These are phyloP conservation scores for Nettapus auritus DNA, from an alignment of 2,113 vertebrate genomes.

Conservation along the genomic window DNA sequence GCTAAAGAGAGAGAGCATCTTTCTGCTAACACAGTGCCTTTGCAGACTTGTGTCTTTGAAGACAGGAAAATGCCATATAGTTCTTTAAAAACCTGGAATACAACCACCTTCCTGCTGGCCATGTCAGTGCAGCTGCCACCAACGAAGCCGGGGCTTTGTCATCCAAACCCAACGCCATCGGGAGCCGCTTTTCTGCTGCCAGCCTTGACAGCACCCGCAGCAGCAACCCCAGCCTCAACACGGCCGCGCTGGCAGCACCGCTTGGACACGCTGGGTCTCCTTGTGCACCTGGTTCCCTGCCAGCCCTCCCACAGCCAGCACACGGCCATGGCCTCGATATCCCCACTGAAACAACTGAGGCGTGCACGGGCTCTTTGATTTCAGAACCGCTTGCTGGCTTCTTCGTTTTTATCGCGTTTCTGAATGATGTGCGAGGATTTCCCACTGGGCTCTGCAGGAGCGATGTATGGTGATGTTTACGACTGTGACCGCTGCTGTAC, in stretches of 20 bases:
- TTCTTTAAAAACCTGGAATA: background rate
- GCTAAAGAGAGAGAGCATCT: background rate
- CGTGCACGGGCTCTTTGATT: rapidly evolving
- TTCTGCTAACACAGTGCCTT: background rate
- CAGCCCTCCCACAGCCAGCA: background rate
- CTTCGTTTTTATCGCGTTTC: background rate
- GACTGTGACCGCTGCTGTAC: background rate
- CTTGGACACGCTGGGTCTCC: background rate
- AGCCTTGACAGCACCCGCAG: rapidly evolving
- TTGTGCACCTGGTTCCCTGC: background rate
- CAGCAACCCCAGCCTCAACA: background rate
- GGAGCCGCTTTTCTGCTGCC: background rate
- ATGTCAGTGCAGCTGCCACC: rapidly evolving
- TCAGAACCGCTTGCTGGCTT: background rate
- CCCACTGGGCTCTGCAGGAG: background rate
- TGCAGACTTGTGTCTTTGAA: background rate
- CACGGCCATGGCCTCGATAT: rapidly evolving
- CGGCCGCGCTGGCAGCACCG: rapidly evolving
- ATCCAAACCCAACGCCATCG: background rate
- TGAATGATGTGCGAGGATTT: background rate
- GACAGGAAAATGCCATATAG: background rate
- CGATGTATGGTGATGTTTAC: background rate
- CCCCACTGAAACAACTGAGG: background rate
- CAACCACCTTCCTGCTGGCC: background rate
- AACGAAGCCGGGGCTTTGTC: background rate